Percentiles rank a stretch among this genome's conserved stretches.
These are phyloP conservation scores for Mongoloraphidia duomilia DNA, from an alignment of 2,888 invertebrate genomes.

Conservation along the genomic window DNA sequence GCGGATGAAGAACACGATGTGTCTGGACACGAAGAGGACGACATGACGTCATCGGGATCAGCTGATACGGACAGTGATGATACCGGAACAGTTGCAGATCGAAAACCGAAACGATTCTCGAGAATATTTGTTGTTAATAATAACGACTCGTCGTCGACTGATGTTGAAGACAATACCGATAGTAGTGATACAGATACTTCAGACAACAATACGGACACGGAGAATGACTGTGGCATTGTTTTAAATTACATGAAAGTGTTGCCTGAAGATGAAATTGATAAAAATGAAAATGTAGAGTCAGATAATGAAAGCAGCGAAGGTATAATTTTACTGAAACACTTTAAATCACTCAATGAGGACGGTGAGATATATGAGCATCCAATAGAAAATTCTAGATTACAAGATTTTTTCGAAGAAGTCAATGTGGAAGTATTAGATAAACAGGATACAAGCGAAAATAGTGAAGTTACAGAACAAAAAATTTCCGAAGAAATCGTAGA, in stretches of 20 bases:
- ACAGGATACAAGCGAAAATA: neutral
- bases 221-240: constrained; percentile 33
- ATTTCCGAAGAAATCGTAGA: constrained; percentile 13
- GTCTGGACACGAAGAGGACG: constrained; percentile 32
- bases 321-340: neutral
- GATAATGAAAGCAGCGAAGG: neutral
- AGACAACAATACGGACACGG: constrained; percentile 44
- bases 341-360: neutral
- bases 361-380: neutral
- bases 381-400: neutral
- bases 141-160: constrained; percentile 40
- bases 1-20: constrained; percentile 15
- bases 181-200: constrained; percentile 44
- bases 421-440: too few species aligned
- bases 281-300: neutral
- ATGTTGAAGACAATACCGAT: constrained; percentile 40
- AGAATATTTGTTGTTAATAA: constrained; percentile 56
- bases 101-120: constrained; percentile 39
- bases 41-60: constrained; percentile 21
- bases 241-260: constrained; percentile 26
- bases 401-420: too few species aligned
- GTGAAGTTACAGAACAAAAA: constrained; percentile 16
- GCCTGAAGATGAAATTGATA: constrained; percentile 13
- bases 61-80: constrained; percentile 34
- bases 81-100: constrained; percentile 40